Base-by-base conservation (phyloP, 2,888 invertebrate genomes). In the Horisme vitalbata region DNA sequence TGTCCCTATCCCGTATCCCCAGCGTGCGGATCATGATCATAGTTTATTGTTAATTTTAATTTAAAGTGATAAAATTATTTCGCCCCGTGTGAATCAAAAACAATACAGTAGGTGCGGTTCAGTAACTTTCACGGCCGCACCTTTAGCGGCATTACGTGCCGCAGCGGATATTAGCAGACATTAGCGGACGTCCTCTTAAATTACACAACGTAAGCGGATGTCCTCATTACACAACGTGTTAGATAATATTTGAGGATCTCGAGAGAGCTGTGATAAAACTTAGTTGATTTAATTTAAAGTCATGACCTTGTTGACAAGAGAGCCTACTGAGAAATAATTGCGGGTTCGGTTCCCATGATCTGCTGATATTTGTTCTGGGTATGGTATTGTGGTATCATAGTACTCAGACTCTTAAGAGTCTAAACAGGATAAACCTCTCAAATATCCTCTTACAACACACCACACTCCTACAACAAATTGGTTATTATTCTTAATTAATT, bases 121-220 rank as follows among this genome's bases (percentile, higher is more conserved):
- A 26, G 34, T 41, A 46, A 49, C 57, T 57, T 57, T 57, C 57
- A 27, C 44, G 26, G 35, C 41, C 57, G 44, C 50, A 14, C 57
- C 52, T 23, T 11, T 9, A 41, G 31, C 36, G 41, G 36, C 24
- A 30, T 31, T 27, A 31, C 36, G 31, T 30, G 14, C 23, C 20
- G 5, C 8, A 45, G 39, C 33, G 41, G 33, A 50, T 12, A 28
- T 43, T 23, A 44, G 39, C 39, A 44, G 44, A 34, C 47, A 20
- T 50, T 24, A 45, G 34, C 21, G 46, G 36, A 41, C n/a, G 10
- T 41, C 36, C 15, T 9, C 36, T 26, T 28, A 12, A 4, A 43
- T 44, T 38, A 31, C 34, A 44, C 31, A 38, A 38, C 10, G 13
- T 7, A 12, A 9, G 8, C 6, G 4, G 7, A 36, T 9, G n/a